A percentile compares a stretch with the other conserved stretches of the same genome.
Conservation (phyloP, 2,888 invertebrate species). For the Dichetophora obliterata region DNA sequence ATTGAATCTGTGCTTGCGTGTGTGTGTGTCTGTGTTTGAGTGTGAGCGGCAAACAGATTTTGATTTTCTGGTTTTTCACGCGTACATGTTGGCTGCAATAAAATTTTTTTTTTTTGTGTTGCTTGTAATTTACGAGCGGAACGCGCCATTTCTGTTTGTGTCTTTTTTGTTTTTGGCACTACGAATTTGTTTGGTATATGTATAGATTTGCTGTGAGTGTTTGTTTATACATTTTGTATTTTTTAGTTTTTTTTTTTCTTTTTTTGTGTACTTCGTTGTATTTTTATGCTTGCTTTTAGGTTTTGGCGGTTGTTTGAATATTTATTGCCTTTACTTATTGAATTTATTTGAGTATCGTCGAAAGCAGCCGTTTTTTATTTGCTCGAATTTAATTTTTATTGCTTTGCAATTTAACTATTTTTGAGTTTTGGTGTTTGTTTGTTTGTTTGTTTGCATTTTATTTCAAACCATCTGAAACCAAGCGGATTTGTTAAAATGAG, state of each 20-base stretch:
- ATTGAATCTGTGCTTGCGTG: too few relatives aligned
- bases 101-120: slow-evolving; percentile 5
- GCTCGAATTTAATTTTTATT: too few relatives aligned
- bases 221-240: background rate
- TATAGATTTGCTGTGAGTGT: background rate
- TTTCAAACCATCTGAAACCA: too few relatives aligned
- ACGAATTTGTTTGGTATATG: background rate
- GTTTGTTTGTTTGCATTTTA: too few relatives aligned
- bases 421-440: background rate
- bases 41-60: too few relatives aligned
- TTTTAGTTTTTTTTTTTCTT: background rate
- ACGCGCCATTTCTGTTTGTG: slow-evolving; percentile 4
- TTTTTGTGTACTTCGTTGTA: background rate
- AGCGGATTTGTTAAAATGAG: too few relatives aligned
- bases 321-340: slow-evolving; percentile 61
- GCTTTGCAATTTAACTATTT: slow-evolving; percentile 52
- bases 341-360: slow-evolving; percentile 60
- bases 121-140: slow-evolving; percentile 36
- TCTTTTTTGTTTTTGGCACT: background rate
- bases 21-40: too few relatives aligned
- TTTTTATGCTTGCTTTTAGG: background rate
- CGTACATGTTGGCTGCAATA: slow-evolving; percentile 19
- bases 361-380: slow-evolving; percentile 42
- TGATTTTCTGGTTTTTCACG: too few relatives aligned
- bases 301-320: slow-evolving; percentile 29